Conservation (phyloP, 2,888 invertebrate species). For the Agrotis clavis region DNA sequence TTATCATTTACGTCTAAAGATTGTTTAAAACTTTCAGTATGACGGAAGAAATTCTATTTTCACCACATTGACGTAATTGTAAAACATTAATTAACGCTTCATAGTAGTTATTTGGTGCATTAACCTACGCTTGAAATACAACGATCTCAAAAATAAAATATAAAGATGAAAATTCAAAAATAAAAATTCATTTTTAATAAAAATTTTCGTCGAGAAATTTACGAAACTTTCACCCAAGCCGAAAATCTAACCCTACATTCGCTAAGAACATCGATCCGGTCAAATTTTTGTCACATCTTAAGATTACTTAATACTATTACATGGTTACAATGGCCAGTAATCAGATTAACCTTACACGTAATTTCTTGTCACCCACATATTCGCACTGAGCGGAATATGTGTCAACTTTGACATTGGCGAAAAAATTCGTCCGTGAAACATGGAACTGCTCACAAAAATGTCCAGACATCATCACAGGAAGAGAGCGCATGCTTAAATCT, state of each 20-base stretch:
- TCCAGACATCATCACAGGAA: slow-evolving; percentile 59
- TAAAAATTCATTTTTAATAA: not conserved
- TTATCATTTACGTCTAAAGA: slow-evolving; percentile 1
- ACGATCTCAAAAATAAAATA: not conserved
- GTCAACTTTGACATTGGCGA: slow-evolving; percentile 52
- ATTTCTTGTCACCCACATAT: slow-evolving; percentile 43
- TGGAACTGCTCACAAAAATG: slow-evolving; percentile 50
- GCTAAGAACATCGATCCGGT: slow-evolving; percentile 37
- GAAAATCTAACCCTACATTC: slow-evolving; percentile 26
- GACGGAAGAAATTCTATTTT: slow-evolving; percentile 36
- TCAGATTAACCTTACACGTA: slow-evolving; percentile 60
- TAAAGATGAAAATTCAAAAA: not conserved
- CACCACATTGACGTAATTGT: slow-evolving; percentile 36
- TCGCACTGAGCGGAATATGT: slow-evolving; percentile 18
- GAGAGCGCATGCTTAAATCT: slow-evolving; percentile 83
- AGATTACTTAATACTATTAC: slow-evolving; percentile 60
- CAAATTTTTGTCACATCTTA: slow-evolving; percentile 24
- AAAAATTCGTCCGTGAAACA: slow-evolving; percentile 53
- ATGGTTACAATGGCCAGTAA: slow-evolving; percentile 52
- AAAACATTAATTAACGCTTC: slow-evolving; percentile 17
- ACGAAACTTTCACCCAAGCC: not conserved
- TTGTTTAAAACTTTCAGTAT: not conserved
- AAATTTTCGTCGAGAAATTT: not conserved
- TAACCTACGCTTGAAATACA: not conserved
- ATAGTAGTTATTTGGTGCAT: slow-evolving; percentile 18